phyloP scores from a whole-genome alignment of 2,888 invertebrate genomes.

The Synergus itoensis region DNA sequence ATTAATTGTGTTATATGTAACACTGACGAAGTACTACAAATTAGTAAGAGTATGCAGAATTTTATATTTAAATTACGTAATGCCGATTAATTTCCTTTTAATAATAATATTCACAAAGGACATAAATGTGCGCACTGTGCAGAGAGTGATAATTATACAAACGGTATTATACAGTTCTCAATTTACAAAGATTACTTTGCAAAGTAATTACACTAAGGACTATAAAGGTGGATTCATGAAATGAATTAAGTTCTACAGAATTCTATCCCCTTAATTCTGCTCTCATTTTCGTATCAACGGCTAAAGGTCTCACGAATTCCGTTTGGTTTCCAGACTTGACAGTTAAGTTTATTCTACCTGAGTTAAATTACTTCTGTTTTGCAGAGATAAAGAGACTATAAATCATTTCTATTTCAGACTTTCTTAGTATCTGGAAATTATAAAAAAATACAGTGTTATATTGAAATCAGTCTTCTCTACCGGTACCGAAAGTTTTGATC shows the following conservation, averaged over 20 bases:
- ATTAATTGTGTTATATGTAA: too few species aligned
- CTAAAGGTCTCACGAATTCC: conserved; percentile 9
- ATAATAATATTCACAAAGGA: background rate
- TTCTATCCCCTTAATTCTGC: conserved; percentile 25
- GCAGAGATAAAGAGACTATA: background rate
- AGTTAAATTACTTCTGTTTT: background rate
- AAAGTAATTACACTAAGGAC: conserved; percentile 19
- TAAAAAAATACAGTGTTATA: background rate
- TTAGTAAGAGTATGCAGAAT: background rate
- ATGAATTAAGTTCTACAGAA: conserved; percentile 14
- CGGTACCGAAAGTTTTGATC: background rate
- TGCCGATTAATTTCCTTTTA: background rate
- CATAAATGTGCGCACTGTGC: background rate
- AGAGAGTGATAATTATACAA: conserved; percentile 11
- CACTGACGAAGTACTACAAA: background rate
- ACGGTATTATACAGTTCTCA: conserved; percentile 1
- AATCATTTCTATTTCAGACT: too few species aligned
- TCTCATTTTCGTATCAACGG: conserved; percentile 28
- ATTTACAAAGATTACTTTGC: conserved; percentile 24
- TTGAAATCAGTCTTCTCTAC: too few species aligned
- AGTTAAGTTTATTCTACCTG: background rate
- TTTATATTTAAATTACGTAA: background rate
- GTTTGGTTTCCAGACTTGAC: background rate
- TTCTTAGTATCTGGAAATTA: background rate
- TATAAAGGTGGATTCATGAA: background rate